Conservation (phyloP, 2,797 vertebrate species). For the Rhynchotus rufescens region DNA sequence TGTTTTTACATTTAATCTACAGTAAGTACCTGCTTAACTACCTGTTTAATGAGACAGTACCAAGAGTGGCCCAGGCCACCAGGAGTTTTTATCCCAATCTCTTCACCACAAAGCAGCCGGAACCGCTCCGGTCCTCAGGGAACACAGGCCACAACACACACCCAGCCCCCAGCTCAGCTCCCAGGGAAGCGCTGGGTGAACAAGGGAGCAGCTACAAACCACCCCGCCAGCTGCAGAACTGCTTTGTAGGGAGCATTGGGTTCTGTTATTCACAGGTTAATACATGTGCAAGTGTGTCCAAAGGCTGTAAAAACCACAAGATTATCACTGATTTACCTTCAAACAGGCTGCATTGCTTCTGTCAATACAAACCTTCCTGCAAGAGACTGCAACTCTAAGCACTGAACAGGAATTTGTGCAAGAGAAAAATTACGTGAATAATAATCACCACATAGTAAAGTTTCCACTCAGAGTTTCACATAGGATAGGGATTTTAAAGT, state of each 20-base stretch:
- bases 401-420: neutral
- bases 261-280: neutral
- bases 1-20: neutral
- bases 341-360: fast-evolving
- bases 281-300: neutral
- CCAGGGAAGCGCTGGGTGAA: neutral
- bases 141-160: fast-evolving
- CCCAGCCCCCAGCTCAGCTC: neutral
- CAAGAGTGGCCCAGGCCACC: neutral
- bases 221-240: neutral
- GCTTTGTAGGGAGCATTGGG: neutral
- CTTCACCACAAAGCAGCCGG: neutral
- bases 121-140: neutral
- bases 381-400: neutral
- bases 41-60: neutral
- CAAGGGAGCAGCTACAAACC: neutral
- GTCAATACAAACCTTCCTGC: neutral
- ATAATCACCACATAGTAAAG: neutral
- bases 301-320: neutral
- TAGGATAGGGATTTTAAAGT: fast-evolving
- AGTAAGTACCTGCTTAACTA: neutral
- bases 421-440: neutral
- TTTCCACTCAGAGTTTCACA: neutral
- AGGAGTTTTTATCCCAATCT: neutral
- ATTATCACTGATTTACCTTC: neutral